These are phyloP conservation scores for Aurelia aurita DNA, from an alignment of 30 jellyfish, hydroid and myxozoan species.

Conservation along the genomic window DNA sequence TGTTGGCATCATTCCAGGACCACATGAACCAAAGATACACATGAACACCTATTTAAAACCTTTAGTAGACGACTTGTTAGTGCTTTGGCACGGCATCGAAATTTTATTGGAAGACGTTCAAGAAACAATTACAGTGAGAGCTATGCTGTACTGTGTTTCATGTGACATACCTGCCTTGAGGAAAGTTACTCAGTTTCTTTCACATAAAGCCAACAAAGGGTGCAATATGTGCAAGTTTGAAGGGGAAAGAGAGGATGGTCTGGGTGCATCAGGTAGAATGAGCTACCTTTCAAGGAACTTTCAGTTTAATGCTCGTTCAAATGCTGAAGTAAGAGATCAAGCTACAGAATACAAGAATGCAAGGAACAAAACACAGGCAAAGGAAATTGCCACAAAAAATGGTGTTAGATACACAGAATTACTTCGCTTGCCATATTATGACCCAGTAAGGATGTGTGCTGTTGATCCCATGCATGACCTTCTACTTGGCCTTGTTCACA, in stretches of 20 bases:
- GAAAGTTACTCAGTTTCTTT: conserved; percentile 10
- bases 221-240: conserved; percentile 22
- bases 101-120: not conserved
- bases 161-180: conserved; percentile 9
- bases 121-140: not conserved
- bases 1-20: conserved; percentile 10
- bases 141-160: not conserved
- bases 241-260: conserved; percentile 11
- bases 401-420: not conserved
- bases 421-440: not conserved
- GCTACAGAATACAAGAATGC: conserved; percentile 7
- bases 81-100: not conserved
- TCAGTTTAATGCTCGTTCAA: not conserved
- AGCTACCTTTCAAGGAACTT: conserved; percentile 8
- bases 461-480: not conserved
- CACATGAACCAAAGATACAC: conserved; percentile 28
- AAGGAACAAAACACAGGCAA: not conserved
- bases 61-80: conserved; percentile 3
- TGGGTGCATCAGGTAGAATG: conserved; percentile 14
- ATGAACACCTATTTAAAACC: conserved; percentile 8
- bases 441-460: not conserved
- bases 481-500: too few species aligned
- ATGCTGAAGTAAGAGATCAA: conserved; percentile 3
- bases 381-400: conserved; percentile 10
- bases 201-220: conserved; percentile 26